A percentile compares a stretch with the other conserved stretches of the same genome.
Evolutionary conservation across 2,113 vertebrate species (phyloP).

Genomic region (Calonectris borealis): DNA sequence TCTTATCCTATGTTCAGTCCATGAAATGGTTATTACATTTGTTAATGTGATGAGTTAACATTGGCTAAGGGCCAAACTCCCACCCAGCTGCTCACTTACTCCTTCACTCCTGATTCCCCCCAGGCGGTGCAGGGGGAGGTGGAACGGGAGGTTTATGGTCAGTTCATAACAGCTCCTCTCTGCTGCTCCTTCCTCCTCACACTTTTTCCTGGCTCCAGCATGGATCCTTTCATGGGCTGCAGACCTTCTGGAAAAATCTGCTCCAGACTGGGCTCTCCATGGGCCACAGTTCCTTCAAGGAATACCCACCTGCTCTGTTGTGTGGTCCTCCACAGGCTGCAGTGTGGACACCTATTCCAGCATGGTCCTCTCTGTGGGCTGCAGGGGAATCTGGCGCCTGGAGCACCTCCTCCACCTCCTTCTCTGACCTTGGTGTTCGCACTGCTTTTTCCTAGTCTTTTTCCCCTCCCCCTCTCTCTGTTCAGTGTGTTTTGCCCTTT

Average conservation of each 20-base stretch:
- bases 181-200: neutral
- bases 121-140: neutral
- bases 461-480: neutral
- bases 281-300: neutral
- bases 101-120: neutral
- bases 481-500: neutral
- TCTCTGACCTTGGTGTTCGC: neutral
- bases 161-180: neutral
- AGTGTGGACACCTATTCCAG: neutral
- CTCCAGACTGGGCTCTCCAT: neutral
- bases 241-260: neutral
- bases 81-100: neutral
- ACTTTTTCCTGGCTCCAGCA: neutral
- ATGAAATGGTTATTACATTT: neutral
- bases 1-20: neutral
- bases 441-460: neutral
- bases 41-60: neutral
- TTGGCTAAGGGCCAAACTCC: neutral
- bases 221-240: neutral
- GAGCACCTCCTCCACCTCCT: neutral
- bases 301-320: neutral
- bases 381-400: fast-evolving
- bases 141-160: neutral
- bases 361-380: neutral
- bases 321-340: neutral